Percentiles rank a stretch among this genome's conserved stretches.
Evolutionary conservation across 2,888 invertebrate species (phyloP).

Genomic region (Noctua janthina): DNA sequence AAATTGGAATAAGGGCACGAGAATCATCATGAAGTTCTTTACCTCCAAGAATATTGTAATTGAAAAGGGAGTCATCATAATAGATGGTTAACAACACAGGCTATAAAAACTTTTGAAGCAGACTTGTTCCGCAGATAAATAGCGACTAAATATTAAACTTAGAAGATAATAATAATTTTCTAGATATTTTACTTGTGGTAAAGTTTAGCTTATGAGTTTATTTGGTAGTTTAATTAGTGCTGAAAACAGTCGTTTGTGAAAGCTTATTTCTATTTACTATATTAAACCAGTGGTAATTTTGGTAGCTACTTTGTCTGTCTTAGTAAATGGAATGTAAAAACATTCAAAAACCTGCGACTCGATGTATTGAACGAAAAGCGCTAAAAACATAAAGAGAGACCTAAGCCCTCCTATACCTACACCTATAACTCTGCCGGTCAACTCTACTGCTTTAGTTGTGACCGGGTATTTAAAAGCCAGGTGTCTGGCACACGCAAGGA

Average conservation of each 20-base stretch:
- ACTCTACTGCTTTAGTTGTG: no score
- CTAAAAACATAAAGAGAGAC: no score
- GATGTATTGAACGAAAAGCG: no score
- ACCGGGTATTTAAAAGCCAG: no score
- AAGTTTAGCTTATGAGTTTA: not conserved
- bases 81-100: not conserved
- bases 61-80: not conserved
- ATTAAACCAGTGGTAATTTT: not conserved
- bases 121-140: conserved; percentile 22
- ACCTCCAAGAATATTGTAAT: not conserved
- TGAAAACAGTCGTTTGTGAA: not conserved
- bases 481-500: no score
- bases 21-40: not conserved
- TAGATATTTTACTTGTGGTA: conserved; percentile 3
- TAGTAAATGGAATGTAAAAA: not conserved
- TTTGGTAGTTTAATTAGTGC: not conserved
- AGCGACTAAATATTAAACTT: conserved; percentile 5
- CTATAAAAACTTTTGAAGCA: conserved; percentile 24
- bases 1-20: no score
- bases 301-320: not conserved
- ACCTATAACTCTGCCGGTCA: no score
- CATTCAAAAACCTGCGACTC: no score
- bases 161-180: conserved; percentile 3
- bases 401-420: no score
- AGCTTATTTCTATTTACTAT: not conserved